Conservation (phyloP, 2,888 invertebrate species). For the Apoderus coryli region DNA sequence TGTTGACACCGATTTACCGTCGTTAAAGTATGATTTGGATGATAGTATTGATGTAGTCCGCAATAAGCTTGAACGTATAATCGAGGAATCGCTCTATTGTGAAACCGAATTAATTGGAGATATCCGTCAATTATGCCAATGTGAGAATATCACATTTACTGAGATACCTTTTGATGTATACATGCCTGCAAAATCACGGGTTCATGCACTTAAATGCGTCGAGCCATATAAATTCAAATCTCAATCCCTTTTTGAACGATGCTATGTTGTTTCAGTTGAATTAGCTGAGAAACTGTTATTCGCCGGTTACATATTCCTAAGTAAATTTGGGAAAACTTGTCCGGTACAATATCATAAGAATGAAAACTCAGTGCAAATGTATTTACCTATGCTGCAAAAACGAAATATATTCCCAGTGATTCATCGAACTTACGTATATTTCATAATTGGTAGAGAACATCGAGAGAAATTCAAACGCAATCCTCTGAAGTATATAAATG, state of each 20-base stretch:
- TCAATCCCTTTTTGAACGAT: constrained; percentile 41
- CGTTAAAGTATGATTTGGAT: constrained; percentile 26
- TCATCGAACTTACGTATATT: constrained; percentile 46
- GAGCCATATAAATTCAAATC: constrained; percentile 33
- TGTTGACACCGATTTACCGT: constrained; percentile 32
- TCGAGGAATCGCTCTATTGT: constrained; percentile 34
- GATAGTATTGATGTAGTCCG: constrained; percentile 36
- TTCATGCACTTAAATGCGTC: constrained; percentile 22
- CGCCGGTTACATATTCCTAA: constrained; percentile 44
- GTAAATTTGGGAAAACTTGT: constrained; percentile 47
- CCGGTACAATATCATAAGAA: constrained; percentile 45
- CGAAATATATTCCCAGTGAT: constrained; percentile 39
- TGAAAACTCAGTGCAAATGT: constrained; percentile 36
- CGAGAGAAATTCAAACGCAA: constrained; percentile 37
- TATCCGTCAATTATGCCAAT: constrained; percentile 29
- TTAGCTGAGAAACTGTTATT: constrained; percentile 41
- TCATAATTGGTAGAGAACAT: constrained; percentile 36
- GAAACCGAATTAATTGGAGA: constrained; percentile 34
- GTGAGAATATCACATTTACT: constrained; percentile 35
- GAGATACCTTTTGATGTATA: constrained; percentile 32
- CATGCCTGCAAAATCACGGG: constrained; percentile 23
- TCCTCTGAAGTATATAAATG: constrained; percentile 40
- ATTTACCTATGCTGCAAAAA: constrained; percentile 31
- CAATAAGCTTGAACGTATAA: constrained; percentile 33
- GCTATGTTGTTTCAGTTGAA: constrained; percentile 36